Evolutionary conservation across 2,113 vertebrate genomes (phyloP).

Genomic region (Chionomys nivalis): DNA sequence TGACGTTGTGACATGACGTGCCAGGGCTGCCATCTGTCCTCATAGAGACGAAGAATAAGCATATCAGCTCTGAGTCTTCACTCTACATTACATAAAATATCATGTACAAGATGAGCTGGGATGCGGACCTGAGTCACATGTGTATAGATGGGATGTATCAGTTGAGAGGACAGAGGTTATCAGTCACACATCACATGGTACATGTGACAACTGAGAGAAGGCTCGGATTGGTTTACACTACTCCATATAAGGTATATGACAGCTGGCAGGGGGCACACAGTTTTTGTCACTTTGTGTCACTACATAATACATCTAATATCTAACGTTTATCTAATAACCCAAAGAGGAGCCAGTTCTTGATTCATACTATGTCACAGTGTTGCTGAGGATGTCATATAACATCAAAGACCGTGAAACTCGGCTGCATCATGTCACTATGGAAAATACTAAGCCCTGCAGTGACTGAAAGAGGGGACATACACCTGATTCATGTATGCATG

Average conservation of each 20-base stretch:
- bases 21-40: background rate
- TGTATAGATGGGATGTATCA: background rate
- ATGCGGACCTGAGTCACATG: background rate
- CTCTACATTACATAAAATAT: background rate
- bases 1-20: background rate
- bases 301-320: background rate
- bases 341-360: background rate
- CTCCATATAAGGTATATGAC: background rate
- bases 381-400: background rate
- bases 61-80: background rate
- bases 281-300: background rate
- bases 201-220: background rate
- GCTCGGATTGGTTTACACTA: background rate
- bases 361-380: background rate
- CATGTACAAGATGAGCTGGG: background rate
- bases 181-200: background rate
- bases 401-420: background rate
- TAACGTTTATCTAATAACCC: background rate
- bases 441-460: background rate
- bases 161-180: background rate
- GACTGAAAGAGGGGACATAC: background rate
- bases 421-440: background rate
- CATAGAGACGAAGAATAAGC: background rate
- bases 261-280: background rate
- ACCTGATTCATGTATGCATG: background rate